Evolutionary conservation across 2,797 vertebrate species (phyloP), one percentile per base, ranked within the genome.

Genomic region (Sylvia borin): DNA sequence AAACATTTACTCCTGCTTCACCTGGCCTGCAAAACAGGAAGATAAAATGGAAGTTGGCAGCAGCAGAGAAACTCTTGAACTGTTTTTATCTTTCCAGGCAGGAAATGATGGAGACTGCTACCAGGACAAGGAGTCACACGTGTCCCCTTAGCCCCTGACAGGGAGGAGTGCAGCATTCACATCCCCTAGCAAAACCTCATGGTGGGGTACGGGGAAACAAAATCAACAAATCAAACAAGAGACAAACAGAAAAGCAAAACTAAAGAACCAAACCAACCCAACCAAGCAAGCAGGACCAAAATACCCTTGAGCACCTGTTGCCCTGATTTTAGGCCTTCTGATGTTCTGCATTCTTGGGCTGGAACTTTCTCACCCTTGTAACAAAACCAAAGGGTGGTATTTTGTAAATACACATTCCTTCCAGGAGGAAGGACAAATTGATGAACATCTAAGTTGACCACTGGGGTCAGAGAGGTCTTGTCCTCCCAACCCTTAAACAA

Each of bases 121-220:
- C 4, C 10, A 67, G 21, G 17, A 53, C 24, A 72, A 53, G 47
- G 16, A 66, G 13, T 51, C 55, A 66, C 15, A 13, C 7, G 16
- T 1, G 0, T 27, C 27, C 38, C 22, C 50, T 38, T 31, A 85
- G 29, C 3, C 15, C 21, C 20, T n/a, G 16, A 5, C 58, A 19
- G 14, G 19, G 5, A 84, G 5, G 7, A 51, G n/a, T 9, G 16
- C 9, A 53, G 7, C 31, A 62, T 18, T 22, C 15, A 12, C 7
- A 11, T 13, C 12, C 5, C 27, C 25, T 32, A 17, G 16, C 0
- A 74, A 90, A 74, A 66, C 7, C 13, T 5, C 11, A 57, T 5
- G 53, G 10, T 1, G 1, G 43, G 24, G 40, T 26, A 36, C 0
- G 12, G 4, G 14, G 21, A 50, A 86, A 65, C 9, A 22, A 75